Evolutionary conservation across 1,140 invertebrate genomes (phyloP).

Genomic region (Drosophila lowei): DNA sequence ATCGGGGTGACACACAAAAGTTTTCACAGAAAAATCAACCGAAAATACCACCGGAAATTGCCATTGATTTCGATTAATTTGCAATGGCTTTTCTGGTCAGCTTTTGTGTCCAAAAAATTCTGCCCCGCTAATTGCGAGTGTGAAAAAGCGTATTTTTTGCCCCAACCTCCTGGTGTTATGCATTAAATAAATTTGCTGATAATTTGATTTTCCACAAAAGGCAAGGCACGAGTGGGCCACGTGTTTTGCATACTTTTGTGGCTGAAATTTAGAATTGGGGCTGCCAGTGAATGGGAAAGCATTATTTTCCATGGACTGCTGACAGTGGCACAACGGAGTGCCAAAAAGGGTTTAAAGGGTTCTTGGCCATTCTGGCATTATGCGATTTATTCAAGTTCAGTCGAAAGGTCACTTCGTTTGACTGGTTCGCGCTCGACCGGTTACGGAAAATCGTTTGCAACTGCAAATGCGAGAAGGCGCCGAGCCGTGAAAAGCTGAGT

Average conservation of each 20-base stretch:
- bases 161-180: slow-evolving; percentile 16
- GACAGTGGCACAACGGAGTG: too few species aligned
- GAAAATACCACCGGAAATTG: slow-evolving; percentile 39
- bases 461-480: slow-evolving; percentile 26
- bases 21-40: slow-evolving; percentile 37
- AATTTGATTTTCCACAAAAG: slow-evolving; percentile 44
- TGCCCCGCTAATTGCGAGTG: slow-evolving; percentile 36
- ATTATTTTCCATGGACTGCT: slow-evolving; percentile 3
- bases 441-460: slow-evolving; percentile 48
- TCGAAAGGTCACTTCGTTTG: slow-evolving; percentile 30
- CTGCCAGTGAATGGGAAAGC: too few species aligned
- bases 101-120: slow-evolving; percentile 14
- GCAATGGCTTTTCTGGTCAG: slow-evolving; percentile 35
- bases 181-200: slow-evolving; percentile 49
- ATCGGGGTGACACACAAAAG: slow-evolving; percentile 29
- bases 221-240: slow-evolving; percentile 16
- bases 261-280: slow-evolving; percentile 5
- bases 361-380: slow-evolving; percentile 21
- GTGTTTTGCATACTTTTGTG: slow-evolving; percentile 46
- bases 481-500: slow-evolving; percentile 54
- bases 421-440: slow-evolving; percentile 33
- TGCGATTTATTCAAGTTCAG: slow-evolving; percentile 38
- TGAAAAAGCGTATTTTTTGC: slow-evolving; percentile 21
- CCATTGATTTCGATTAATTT: slow-evolving; percentile 49
- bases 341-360: slow-evolving; percentile 7